A percentile compares a stretch with the other conserved stretches of the same genome.
Conservation (phyloP, 2,113 vertebrate genomes). For the Thermophis baileyi region DNA sequence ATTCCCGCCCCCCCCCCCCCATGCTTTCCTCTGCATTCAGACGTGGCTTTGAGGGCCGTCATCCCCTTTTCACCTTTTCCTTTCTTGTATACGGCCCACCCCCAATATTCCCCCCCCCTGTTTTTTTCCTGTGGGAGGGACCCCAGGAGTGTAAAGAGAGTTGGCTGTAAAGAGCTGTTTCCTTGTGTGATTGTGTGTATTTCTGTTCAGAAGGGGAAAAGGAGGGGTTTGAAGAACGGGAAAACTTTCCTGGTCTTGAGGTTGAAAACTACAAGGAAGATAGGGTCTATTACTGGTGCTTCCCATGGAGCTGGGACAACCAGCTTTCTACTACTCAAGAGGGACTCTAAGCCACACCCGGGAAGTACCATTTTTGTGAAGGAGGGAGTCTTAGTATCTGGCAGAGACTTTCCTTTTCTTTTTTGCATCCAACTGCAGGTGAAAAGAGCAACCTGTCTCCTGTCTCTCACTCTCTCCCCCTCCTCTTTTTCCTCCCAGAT, state of each 20-base stretch:
- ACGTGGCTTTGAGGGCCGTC: not conserved
- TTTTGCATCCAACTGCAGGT: not conserved
- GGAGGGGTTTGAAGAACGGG: not conserved
- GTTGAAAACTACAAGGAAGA: not conserved
- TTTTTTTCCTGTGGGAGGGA: not conserved
- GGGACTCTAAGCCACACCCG: not conserved
- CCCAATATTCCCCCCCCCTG: not conserved
- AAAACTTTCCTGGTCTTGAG: not conserved
- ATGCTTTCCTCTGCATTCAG: not conserved
- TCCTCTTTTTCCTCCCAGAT: constrained; percentile 65
- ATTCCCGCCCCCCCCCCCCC: fast-evolving
- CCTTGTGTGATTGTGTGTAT: not conserved
- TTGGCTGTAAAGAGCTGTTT: not conserved
- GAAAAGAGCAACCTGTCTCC: not conserved
- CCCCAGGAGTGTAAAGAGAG: not conserved
- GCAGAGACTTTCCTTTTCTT: not conserved
- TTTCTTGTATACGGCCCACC: not conserved
- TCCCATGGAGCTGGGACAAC: not conserved
- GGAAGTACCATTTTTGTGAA: not conserved
- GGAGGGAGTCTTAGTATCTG: constrained; percentile 17
- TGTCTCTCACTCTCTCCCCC: not conserved
- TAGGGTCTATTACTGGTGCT: not conserved
- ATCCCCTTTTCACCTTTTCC: not conserved
- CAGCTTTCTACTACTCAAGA: not conserved
- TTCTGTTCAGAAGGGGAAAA: not conserved